Evolutionary conservation across 2,113 vertebrate species (phyloP).

Genomic region (Saccopteryx leptura): DNA sequence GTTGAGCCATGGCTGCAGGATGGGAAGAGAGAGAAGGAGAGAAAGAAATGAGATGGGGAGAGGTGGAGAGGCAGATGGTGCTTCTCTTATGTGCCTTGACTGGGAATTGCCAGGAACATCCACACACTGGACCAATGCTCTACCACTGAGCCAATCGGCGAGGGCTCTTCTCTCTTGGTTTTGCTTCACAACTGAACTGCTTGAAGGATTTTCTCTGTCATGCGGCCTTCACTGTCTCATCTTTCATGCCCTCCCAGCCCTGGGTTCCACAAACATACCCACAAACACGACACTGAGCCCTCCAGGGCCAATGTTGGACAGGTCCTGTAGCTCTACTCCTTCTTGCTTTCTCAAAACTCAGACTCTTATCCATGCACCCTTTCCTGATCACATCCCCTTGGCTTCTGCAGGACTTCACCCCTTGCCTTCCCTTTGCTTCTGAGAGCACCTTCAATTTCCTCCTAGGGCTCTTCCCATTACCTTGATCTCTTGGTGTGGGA

Average conservation of each 20-base stretch:
- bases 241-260: background rate
- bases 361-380: background rate
- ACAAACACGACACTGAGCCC: background rate
- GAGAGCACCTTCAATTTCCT: background rate
- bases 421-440: background rate
- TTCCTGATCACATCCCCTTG: too few relatives aligned
- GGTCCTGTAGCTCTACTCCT: background rate
- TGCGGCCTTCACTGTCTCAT: background rate
- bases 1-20: too few relatives aligned
- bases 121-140: too few relatives aligned
- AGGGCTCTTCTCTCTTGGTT: background rate
- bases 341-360: background rate
- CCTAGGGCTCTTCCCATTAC: background rate
- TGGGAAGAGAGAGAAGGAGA: too few relatives aligned
- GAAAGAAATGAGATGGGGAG: too few relatives aligned
- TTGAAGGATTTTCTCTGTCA: background rate
- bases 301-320: background rate
- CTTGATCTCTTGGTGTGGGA: background rate
- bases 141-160: too few relatives aligned
- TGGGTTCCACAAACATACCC: too few relatives aligned
- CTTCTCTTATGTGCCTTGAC: too few relatives aligned
- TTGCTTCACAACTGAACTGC: background rate
- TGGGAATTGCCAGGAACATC: too few relatives aligned
- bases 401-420: background rate
- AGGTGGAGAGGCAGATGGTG: too few relatives aligned